Evolutionary conservation across 2,888 invertebrate species (phyloP), one percentile per base, ranked within the genome.

Genomic region (Petrolisthes manimaculis): DNA sequence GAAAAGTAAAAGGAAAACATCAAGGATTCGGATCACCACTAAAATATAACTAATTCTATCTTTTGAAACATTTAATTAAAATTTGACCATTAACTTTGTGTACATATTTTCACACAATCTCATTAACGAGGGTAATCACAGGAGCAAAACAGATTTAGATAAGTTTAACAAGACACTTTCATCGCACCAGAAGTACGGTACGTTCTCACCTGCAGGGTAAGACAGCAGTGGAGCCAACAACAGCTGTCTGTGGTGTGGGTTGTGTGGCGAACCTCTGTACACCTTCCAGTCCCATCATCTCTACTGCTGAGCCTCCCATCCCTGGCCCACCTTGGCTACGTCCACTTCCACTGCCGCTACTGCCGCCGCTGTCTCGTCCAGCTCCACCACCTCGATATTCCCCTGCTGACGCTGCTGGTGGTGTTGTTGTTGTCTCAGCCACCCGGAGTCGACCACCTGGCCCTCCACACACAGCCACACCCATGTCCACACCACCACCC

Each of bases 261-360:
- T 90, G 84, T 6, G 90, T 90, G 14, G 90, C 90, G 71, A 90
- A 90, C 54, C 86, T 75, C 67, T 90, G 90, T 0, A 55, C 87
- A 5, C 88, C 84, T 37, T 83, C 83, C 14, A 21, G n/a, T 8
- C 69, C 78, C 69, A 83, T 89, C 12, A 77, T 86, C 78, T 88
- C 80, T 77, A 90, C 87, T 12, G 90, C 90, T 5, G 90, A 90
- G 8, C 90, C 90, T 14, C 90, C 90, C 90, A 90, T 90, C 6
- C 90, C 90, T 12, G 89, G 89, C 14, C 89, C 89, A 77, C 53
- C 77, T 54, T 54, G 0, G 51, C 77, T n/a, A 77, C 24, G 37
- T 18, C 67, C n/a, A 51, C 61, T 21, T 4, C 69, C 14, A 69
- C 71, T n/a, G 51, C 86, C n/a, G 21, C 55, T 8, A 9, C 75